These are phyloP conservation scores for Calephelis virginiensis DNA, from an alignment of 1,140 invertebrate genomes.

Conservation along the genomic window DNA sequence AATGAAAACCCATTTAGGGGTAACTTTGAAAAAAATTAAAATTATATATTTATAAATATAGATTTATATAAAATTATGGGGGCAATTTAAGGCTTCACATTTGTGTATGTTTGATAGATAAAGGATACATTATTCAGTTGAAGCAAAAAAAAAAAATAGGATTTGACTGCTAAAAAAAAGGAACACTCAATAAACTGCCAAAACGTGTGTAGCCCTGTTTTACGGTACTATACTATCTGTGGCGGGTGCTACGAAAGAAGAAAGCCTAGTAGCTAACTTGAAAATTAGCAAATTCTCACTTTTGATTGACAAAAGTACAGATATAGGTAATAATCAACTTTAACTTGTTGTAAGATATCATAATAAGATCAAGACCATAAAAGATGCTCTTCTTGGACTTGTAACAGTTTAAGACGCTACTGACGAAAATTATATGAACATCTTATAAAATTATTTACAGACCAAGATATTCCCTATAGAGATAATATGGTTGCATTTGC, in stretches of 20 bases:
- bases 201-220: too few species aligned
- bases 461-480: not conserved
- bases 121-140: too few species aligned
- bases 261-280: not conserved
- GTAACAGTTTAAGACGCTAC: not conserved
- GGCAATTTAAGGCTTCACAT: too few species aligned
- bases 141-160: too few species aligned
- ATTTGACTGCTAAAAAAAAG: too few species aligned
- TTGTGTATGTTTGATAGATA: too few species aligned
- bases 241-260: not conserved
- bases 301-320: not conserved
- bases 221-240: too few species aligned
- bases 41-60: too few species aligned
- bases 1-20: too few species aligned
- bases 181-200: too few species aligned
- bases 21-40: too few species aligned
- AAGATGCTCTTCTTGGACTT: not conserved
- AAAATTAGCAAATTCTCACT: not conserved
- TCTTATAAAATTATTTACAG: constrained; percentile 1
- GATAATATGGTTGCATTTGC: not conserved
- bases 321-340: not conserved
- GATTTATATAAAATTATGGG: too few species aligned
- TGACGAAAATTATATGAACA: not conserved
- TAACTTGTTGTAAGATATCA: not conserved
- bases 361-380: not conserved